phyloP scores from a whole-genome alignment of 2,797 vertebrate species.

The Chrysolophus pictus region DNA sequence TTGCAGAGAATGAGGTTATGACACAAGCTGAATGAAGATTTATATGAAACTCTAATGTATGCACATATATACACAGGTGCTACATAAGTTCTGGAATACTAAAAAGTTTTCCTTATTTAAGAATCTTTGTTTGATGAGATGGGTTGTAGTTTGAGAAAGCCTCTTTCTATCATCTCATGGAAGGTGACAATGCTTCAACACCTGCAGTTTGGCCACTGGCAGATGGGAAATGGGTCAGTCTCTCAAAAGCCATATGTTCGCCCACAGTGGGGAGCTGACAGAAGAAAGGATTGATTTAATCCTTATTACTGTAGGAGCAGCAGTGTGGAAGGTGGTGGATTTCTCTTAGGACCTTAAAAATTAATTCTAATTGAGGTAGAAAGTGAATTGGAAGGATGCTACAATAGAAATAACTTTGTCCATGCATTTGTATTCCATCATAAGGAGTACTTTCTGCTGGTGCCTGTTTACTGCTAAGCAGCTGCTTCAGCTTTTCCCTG shows the following conservation, averaged over 20 bases:
- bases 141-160: not conserved
- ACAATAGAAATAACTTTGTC: not conserved
- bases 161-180: not conserved
- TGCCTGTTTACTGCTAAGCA: not conserved
- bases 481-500: not conserved
- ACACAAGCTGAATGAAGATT: not conserved
- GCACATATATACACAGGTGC: not conserved
- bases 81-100: not conserved
- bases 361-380: slow-evolving; percentile 36
- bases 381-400: not conserved
- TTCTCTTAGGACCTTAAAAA: slow-evolving; percentile 52
- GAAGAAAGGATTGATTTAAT: slow-evolving; percentile 56
- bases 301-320: slow-evolving; percentile 33
- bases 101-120: not conserved
- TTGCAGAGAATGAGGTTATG: not conserved
- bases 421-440: not conserved
- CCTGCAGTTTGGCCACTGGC: slow-evolving; percentile 14
- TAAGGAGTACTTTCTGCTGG: not conserved
- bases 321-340: not conserved
- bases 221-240: slow-evolving; percentile 60
- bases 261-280: slow-evolving; percentile 17
- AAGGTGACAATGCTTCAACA: not conserved
- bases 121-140: not conserved
- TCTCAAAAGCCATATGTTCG: slow-evolving; percentile 50
- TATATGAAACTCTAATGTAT: not conserved